Percentiles rank a stretch among this genome's conserved stretches.
These are phyloP conservation scores for Perca flavescens DNA, from an alignment of 2,113 vertebrate species.

Conservation along the genomic window DNA sequence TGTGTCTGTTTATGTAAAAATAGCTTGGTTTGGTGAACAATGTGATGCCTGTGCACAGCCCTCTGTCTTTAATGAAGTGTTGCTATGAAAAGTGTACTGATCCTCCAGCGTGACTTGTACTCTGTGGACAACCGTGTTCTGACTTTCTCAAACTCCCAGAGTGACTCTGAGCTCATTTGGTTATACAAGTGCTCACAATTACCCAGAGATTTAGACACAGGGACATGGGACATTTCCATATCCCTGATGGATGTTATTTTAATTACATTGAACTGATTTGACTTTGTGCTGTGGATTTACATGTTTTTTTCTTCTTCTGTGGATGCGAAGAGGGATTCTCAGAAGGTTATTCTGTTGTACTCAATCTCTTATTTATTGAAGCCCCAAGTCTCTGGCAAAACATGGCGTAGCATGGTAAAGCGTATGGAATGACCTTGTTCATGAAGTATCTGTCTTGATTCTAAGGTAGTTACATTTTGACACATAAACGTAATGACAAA, in stretches of 20 bases:
- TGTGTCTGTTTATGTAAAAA: conserved; percentile 76
- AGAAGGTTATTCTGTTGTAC: conserved; percentile 52
- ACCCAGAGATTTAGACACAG: conserved; percentile 73
- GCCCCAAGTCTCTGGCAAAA: conserved; percentile 27
- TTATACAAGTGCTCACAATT: conserved; percentile 79
- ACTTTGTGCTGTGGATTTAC: conserved; percentile 67
- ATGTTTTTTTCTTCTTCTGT: conserved; percentile 61
- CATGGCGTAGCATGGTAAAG: not conserved
- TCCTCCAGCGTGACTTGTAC: conserved; percentile 61
- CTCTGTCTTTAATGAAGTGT: conserved; percentile 77
- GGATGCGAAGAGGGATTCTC: conserved; percentile 48
- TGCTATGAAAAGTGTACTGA: conserved; percentile 64
- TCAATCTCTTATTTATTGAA: conserved; percentile 58
- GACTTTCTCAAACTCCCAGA: conserved; percentile 76
- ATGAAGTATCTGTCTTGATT: conserved; percentile 26
- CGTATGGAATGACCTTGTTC: conserved; percentile 16
- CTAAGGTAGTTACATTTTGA: conserved; percentile 26
- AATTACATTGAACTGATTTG: conserved; percentile 75
- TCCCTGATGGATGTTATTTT: conserved; percentile 78
- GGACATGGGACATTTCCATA: conserved; percentile 79
- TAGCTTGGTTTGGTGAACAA: conserved; percentile 65
- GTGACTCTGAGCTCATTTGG: conserved; percentile 81
- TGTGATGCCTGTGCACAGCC: conserved; percentile 57
- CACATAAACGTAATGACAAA: conserved; percentile 16
- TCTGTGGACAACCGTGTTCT: conserved; percentile 61